Percentiles rank a stretch among this genome's conserved stretches.
phyloP scores from a whole-genome alignment of 2,113 vertebrate species.

The Pelecanus crispus region DNA sequence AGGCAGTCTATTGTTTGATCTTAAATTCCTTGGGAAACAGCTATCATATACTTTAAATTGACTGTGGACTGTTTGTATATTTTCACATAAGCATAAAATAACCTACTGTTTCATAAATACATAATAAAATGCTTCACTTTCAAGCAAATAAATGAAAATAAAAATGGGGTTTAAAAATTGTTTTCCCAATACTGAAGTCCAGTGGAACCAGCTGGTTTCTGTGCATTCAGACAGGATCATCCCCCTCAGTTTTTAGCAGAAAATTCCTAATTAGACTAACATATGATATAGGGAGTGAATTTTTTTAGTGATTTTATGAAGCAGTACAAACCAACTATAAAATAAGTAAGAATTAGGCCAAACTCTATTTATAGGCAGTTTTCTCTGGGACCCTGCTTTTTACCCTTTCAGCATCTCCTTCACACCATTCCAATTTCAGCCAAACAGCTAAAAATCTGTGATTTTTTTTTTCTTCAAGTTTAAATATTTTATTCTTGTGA shows the following conservation, averaged over 20 bases:
- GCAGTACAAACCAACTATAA: not conserved
- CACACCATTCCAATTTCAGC: slow-evolving; percentile 13
- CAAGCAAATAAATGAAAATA: not conserved
- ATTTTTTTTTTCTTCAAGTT: slow-evolving; percentile 12
- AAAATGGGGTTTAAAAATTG: accelerated
- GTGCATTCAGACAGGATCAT: not conserved
- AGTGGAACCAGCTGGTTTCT: not conserved
- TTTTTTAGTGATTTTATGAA: not conserved
- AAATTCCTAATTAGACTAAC: not conserved
- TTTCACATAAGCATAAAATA: not conserved
- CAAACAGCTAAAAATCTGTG: slow-evolving; percentile 4
- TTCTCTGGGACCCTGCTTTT: not conserved
- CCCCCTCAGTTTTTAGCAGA: not conserved
- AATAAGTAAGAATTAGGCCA: slow-evolving; percentile 40
- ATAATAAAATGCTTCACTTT: not conserved
- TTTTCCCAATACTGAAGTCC: not conserved
- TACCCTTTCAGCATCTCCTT: slow-evolving; percentile 16
- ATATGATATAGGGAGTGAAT: not conserved
- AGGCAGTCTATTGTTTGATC: not conserved
- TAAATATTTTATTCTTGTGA: slow-evolving; percentile 5
- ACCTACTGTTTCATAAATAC: not conserved
- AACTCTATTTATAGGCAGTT: slow-evolving; percentile 2
- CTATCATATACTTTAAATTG: not conserved
- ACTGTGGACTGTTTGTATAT: not conserved
- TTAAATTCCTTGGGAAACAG: not conserved